Evolutionary conservation across 2,888 invertebrate genomes (phyloP), one percentile per base, ranked within the genome.

Genomic region (Cataglyphis altisquamis): DNA sequence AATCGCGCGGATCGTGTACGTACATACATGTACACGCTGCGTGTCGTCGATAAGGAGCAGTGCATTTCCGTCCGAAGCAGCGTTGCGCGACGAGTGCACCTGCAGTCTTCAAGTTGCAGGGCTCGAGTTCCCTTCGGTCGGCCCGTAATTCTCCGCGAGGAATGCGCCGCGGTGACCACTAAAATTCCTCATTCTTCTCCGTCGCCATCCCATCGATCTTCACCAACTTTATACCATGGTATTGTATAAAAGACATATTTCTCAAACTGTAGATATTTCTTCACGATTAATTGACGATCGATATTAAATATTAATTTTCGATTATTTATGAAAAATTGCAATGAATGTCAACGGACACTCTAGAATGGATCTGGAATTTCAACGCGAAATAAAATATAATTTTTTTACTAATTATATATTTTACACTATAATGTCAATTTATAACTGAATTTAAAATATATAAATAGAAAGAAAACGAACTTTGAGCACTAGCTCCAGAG

Each of bases 91-190:
- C 77, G 64, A 85, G 66, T 29, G 25, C 72, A 60, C 41, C 48
- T 72, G 72, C 70, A 60, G 18, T 21, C 45, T 41, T 52, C 25
- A 0, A 55, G 5, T 32, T 32, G 32, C 32, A 6, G 32, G 32
- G 52, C 63, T 45, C 48, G 5, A 45, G 41, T 45, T n/a, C 67
- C 36, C 66, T 52, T n/a, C 5, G 8, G 48, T n/a, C 32, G 15
- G 81, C 29, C 64, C 75, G 70, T 68, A 85, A 84, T 84, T 86
- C 85, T 85, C 82, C 83, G 78, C 83, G 78, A 84, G 84, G 88
- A 90, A 90, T 91, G 89, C 82, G 75, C 75, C 68, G 80, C 80
- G 86, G 81, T 75, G 83, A 72, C 77, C 84, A 75, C 80, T 68
- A 75, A 81, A 87, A 84, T 85, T 83, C 60, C 68, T 63, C 21